Base-by-base conservation (phyloP, 2,113 vertebrate genomes). In the Craseonycteris thonglongyai region DNA sequence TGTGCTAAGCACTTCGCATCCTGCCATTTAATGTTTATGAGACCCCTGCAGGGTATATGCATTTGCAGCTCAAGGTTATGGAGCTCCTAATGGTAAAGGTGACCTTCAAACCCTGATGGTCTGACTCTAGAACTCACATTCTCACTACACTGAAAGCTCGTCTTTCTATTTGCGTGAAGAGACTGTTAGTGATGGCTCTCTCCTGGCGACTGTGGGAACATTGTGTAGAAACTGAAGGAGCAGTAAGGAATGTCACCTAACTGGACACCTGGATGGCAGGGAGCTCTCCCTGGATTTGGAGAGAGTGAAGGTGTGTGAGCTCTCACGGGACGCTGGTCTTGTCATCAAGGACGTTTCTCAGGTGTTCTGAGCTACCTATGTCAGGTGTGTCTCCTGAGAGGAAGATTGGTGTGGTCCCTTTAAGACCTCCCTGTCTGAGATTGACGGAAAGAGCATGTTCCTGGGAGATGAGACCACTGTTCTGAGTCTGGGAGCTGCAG, bases 381-480 rank as follows among this genome's bases (percentile, higher is more conserved):
- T 38, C 16, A 49, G 21, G 21, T 7, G 33, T 47, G 10, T 65
- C 40, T 66, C 35, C 54, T 6, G 2, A 8, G 21, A 40, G 40
- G 30, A 10, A 49, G 38, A 18, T 63, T 40, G 5, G 45, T 40
- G 35, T 30, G 45, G 7, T 66, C 22, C 15, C 45, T 28, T 58
- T 35, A n/a, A 71, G n/a, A 22, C 19, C 38, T 13, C 5, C 7
- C 28, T 30, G 4, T 65, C 6, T 33, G 38, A 51, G 42, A 35
- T 12, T 26, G 58, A 26, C 38, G 42, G 75, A 24, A 28, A 74
- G 14, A 82, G 35, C 10, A 0, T 26, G 40, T 49, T 81, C 35
- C 19, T 42, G 1, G 2, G 54, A 75, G 65, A n/a, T 6, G n/a
- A n/a, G 72, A 18, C 56, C 0, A 0, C 19, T 26, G 12, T 28